Evolutionary conservation across 1,140 invertebrate species (phyloP).

Genomic region (Idris sp.): DNA sequence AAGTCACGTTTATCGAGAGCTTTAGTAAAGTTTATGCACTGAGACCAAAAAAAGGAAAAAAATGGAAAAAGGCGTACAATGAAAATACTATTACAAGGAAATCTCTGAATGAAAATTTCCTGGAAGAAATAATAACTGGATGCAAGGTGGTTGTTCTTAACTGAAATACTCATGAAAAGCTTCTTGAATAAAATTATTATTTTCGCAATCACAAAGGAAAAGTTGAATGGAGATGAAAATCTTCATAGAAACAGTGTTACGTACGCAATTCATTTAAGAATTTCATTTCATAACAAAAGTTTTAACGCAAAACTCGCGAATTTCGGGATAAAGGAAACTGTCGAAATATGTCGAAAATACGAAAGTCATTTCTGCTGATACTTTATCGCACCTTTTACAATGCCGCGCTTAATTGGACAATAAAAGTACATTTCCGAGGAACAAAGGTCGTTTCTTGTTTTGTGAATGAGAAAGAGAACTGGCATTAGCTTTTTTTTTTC

Average conservation of each 20-base stretch:
- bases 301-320: conserved; percentile 24
- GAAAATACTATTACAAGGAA: conserved; percentile 9
- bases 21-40: no score
- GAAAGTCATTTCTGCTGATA: conserved; percentile 32
- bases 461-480: no score
- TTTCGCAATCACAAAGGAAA: conserved; percentile 53
- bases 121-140: conserved; percentile 38
- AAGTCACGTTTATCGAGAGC: no score
- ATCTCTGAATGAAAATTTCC: conserved; percentile 17
- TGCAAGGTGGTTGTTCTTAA: conserved; percentile 42
- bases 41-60: background rate
- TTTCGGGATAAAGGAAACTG: no score
- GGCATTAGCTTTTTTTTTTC: no score
- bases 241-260: conserved; percentile 42
- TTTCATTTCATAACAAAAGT: conserved; percentile 52
- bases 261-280: conserved; percentile 50
- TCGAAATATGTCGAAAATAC: conserved; percentile 37
- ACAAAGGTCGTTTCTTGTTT: no score
- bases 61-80: background rate
- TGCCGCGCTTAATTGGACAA: conserved; percentile 26
- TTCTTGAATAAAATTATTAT: conserved; percentile 57
- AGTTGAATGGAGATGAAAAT: conserved; percentile 56
- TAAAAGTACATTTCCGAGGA: conserved; percentile 15
- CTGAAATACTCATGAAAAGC: conserved; percentile 48
- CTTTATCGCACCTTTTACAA: conserved; percentile 24